Percentiles rank a stretch among this genome's conserved stretches.
These are phyloP conservation scores for Numenius phaeopus DNA, from an alignment of 2,797 vertebrate species.

Conservation along the genomic window DNA sequence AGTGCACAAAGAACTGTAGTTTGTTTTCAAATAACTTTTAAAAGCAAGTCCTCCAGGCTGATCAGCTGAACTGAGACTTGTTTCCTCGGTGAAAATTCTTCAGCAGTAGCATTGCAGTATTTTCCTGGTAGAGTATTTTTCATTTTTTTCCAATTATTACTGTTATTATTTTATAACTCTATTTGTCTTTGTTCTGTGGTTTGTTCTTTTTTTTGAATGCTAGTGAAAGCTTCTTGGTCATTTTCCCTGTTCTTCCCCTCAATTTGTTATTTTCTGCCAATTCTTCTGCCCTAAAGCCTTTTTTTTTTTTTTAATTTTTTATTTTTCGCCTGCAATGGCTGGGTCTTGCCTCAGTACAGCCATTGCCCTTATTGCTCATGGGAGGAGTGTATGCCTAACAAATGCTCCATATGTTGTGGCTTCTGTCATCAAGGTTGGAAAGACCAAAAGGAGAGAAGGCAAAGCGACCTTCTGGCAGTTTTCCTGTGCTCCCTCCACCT, in stretches of 20 bases:
- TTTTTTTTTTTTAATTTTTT: not conserved
- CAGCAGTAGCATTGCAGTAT: not conserved
- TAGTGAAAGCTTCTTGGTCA: not conserved
- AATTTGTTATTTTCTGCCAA: not conserved
- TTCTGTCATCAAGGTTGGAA: not conserved
- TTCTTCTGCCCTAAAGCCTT: not conserved
- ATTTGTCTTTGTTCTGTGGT: not conserved
- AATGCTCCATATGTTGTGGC: not conserved
- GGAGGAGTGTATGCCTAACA: not conserved
- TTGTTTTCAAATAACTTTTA: slow-evolving; percentile 6
- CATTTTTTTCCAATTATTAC: slow-evolving; percentile 25
- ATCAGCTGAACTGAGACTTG: not conserved
- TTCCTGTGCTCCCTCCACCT: not conserved
- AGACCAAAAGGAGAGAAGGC: not conserved
- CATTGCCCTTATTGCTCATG: not conserved
- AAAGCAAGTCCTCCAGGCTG: not conserved
- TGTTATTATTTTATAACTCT: slow-evolving; percentile 1
- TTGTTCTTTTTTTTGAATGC: not conserved
- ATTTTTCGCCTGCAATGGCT: not conserved
- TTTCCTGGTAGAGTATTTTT: slow-evolving; percentile 9
- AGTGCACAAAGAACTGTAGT: not conserved
- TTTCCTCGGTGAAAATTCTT: not conserved
- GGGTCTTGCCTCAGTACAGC: not conserved
- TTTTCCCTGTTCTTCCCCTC: not conserved
- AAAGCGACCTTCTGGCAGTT: not conserved